Evolutionary conservation across 2,888 invertebrate genomes (phyloP), one percentile per base, ranked within the genome.

Genomic region (Monochamus alternatus): DNA sequence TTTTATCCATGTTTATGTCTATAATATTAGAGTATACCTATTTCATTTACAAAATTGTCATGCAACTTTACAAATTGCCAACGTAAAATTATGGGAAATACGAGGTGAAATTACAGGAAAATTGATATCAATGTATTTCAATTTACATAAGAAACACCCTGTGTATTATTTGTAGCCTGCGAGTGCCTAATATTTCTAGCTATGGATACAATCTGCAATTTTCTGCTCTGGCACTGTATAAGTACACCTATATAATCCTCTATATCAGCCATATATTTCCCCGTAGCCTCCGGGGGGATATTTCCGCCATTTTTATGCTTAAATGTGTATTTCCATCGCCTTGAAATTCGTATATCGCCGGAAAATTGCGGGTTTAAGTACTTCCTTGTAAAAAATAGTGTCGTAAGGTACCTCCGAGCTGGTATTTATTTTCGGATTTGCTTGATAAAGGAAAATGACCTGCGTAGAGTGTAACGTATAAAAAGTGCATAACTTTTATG

Each of bases 281-380:
- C 3, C n/a, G 14, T 22, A 55, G n/a, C 55, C 55, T 55, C 55
- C 12, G 55, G 55, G 55, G 55, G 55, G 14, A 55, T 12, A 55
- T 55, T 55, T 55, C 55, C 14, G 14, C 55, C 55, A 55, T 55
- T 55, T 55, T 55, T 55, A 55, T 55, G 55, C 55, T 55, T 55
- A 55, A 55, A 55, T 22, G 55, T 55, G 14, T 14, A 55, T 55
- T 55, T 55, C 55, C 55, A 55, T n/a, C 55, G 55, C 55, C 55
- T 55, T n/a, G n/a, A 55, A 55, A 55, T 55, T 55, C 55, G 55
- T 55, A 55, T 55, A 55, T 55, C 55, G 55, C 55, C 55, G 55
- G 55, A 55, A 55, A 55, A 55, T 55, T 55, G 55, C 55, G n/a
- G 14, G 55, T n/a, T 55, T 14, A 55, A 55, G 14, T 14, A 55